Evolutionary conservation across 2,797 vertebrate genomes (phyloP), one percentile per base, ranked within the genome.

Genomic region (Sebastes matsubarae): DNA sequence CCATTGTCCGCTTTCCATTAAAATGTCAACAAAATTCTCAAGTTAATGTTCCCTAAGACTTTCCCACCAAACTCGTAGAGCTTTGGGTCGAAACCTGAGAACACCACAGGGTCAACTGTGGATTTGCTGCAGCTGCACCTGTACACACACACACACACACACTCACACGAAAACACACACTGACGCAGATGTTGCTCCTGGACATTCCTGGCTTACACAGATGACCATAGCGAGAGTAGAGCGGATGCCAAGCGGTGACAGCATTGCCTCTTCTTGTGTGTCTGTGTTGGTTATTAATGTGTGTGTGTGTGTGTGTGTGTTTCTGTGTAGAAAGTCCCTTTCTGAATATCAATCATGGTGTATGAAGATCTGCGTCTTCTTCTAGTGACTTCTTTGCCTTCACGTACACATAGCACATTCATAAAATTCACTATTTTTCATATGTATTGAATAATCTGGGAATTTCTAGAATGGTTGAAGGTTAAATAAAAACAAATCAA

Each of bases 111-210:
- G 89, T 85, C 78, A 82, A 72, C 82, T 85, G 86, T 68, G 60
- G 82, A 88, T 89, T 80, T 83, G 57, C 72, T 82, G 59, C 82
- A 83, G 85, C 91, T 89, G 88, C 90, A 92, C 88, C 89, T 89
- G 85, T 75, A 80, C 68, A 78, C 58, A 74, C 85, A 82, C 72
- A 65, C 58, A 64, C 79, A 57, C 38, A 46, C 25, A 18, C 38
- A 46, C 32, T 1, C 66, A 69, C 69, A 72, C 14, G 55, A 52
- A 75, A 55, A 64, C 30, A 65, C 57, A 70, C 24, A 61, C 34
- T 22, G 34, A 9, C 4, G 11, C 83, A 84, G 81, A 89, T 87
- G 86, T 85, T 84, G 72, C 71, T 81, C 68, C 77, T 75, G 80
- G 73, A 91, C 65, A 82, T 82, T 88, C 75, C 84, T 78, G 66